Evolutionary conservation across 2,113 vertebrate species (phyloP).

Genomic region (Bos taurus): DNA sequence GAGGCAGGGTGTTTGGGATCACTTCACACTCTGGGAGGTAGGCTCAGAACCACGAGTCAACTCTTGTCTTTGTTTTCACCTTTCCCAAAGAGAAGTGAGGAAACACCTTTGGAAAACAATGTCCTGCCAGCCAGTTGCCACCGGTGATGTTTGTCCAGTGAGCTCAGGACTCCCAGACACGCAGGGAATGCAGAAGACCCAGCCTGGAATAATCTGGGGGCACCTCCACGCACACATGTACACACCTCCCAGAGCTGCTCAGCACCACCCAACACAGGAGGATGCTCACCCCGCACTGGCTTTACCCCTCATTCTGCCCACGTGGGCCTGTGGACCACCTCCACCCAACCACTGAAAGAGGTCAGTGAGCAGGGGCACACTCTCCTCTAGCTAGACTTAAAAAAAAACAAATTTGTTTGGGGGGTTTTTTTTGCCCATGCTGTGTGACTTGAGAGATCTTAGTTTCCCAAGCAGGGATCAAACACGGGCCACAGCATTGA

Average conservation of each 20-base stretch:
- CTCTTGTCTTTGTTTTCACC: not conserved
- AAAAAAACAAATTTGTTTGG: not conserved
- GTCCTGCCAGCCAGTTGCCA: not conserved
- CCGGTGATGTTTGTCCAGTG: not conserved
- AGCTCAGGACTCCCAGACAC: not conserved
- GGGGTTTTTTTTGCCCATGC: not conserved
- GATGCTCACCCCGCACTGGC: not conserved
- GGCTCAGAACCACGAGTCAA: not conserved
- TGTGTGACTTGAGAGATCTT: not conserved
- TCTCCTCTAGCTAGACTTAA: not conserved
- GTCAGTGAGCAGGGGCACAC: not conserved
- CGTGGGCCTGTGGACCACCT: not conserved
- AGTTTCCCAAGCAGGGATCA: not conserved
- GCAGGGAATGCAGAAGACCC: not conserved
- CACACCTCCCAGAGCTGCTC: too few species aligned
- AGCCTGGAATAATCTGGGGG: not conserved
- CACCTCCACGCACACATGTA: too few species aligned
- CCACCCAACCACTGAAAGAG: not conserved
- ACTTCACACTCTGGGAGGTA: not conserved
- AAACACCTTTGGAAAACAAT: not conserved
- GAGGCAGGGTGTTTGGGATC: not conserved
- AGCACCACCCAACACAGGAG: not conserved
- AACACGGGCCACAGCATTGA: not conserved
- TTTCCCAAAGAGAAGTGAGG: not conserved
- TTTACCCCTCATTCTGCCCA: not conserved